Evolutionary conservation across 2,797 vertebrate species (phyloP).

Genomic region (Sibirionetta formosa): DNA sequence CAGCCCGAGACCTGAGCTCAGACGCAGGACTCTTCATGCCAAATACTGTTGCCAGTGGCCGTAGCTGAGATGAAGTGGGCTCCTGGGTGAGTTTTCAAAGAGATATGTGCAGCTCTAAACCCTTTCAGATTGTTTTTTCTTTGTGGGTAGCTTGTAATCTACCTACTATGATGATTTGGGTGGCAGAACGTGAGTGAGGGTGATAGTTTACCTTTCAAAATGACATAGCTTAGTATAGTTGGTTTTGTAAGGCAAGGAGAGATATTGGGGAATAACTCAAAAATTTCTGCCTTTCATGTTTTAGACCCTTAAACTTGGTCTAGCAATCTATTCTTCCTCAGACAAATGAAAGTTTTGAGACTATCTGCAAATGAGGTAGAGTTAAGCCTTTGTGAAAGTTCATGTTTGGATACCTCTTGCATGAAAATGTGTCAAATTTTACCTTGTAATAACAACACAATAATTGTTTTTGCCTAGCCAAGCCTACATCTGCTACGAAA

Average conservation of each 20-base stretch:
- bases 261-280: background rate
- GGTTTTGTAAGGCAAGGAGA: background rate
- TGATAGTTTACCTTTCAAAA: background rate
- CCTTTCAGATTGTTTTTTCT: background rate
- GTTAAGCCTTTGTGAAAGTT: background rate
- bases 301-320: background rate
- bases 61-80: background rate
- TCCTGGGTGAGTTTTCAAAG: background rate
- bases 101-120: background rate
- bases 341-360: background rate
- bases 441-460: background rate
- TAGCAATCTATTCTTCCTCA: background rate
- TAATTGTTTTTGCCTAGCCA: background rate
- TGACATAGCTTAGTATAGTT: rapidly evolving
- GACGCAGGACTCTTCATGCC: background rate
- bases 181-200: background rate
- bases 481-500: background rate
- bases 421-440: background rate
- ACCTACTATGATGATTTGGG: background rate
- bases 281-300: background rate
- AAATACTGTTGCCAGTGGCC: background rate
- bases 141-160: background rate
- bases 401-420: background rate
- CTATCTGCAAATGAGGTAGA: background rate
- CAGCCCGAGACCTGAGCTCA: background rate